A percentile compares a stretch with the other conserved stretches of the same genome.
Evolutionary conservation across 2,113 vertebrate species (phyloP).

Genomic region (Epinephelus lanceolatus): DNA sequence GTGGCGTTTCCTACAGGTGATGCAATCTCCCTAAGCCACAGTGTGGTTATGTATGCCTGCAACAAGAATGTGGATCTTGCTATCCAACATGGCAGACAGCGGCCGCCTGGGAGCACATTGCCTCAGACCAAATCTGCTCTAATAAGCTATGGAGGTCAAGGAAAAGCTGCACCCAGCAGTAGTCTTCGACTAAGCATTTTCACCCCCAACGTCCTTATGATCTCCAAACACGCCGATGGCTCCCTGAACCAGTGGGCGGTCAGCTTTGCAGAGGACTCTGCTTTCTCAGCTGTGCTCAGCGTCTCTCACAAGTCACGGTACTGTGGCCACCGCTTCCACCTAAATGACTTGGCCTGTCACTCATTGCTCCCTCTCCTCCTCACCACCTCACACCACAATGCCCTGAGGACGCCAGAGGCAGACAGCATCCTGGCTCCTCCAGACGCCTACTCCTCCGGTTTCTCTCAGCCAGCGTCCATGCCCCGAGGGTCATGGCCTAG

Average conservation of each 20-base stretch:
- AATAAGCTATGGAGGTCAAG: slow-evolving; percentile 82
- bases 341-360: slow-evolving; percentile 97
- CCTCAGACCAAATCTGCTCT: slow-evolving; percentile 91
- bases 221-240: slow-evolving; percentile 97
- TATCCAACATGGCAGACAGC: slow-evolving; percentile 95
- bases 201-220: slow-evolving; percentile 98
- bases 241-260: slow-evolving; percentile 98
- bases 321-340: slow-evolving; percentile 98
- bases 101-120: slow-evolving; percentile 83
- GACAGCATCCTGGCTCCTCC: slow-evolving; percentile 68
- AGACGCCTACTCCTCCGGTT: slow-evolving; percentile 35
- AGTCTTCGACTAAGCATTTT: slow-evolving; percentile 96
- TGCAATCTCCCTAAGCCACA: slow-evolving; percentile 96
- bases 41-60: slow-evolving; percentile 98
- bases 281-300: slow-evolving; percentile 97
- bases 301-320: slow-evolving; percentile 98
- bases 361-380: slow-evolving; percentile 95
- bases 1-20: slow-evolving; percentile 97
- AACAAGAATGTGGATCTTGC: slow-evolving; percentile 97
- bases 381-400: slow-evolving; percentile 98
- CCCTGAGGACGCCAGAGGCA: slow-evolving; percentile 87
- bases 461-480: slow-evolving; percentile 47
- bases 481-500: slow-evolving; percentile 71
- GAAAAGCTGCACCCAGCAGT: slow-evolving; percentile 75
- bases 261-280: slow-evolving; percentile 97